Evolutionary conservation across 2,113 vertebrate species (phyloP).

Genomic region (Oxyura jamaicensis): DNA sequence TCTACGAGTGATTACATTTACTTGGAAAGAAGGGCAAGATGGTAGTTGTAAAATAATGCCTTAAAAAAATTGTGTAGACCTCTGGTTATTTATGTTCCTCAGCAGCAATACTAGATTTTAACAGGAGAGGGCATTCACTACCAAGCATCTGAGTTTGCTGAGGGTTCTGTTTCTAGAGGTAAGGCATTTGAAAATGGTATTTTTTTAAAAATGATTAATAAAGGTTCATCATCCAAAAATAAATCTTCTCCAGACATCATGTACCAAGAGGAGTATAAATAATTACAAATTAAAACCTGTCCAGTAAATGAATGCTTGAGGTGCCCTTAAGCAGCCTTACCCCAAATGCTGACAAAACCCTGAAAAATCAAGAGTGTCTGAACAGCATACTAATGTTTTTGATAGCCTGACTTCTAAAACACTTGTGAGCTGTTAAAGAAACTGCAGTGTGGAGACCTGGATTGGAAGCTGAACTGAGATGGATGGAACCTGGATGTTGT

Average conservation of each 20-base stretch:
- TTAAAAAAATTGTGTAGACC: not conserved
- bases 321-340: constrained; percentile 46
- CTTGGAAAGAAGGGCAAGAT: not conserved
- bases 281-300: constrained; percentile 70
- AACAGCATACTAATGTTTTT: constrained; percentile 16
- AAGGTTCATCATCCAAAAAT: constrained; percentile 67
- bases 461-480: not conserved
- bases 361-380: constrained; percentile 45
- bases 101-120: constrained; percentile 40
- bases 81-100: not conserved
- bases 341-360: constrained; percentile 52
- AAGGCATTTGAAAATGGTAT: not conserved
- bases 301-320: constrained; percentile 50
- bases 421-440: not conserved
- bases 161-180: not conserved
- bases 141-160: constrained; percentile 10
- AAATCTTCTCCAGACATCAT: constrained; percentile 69
- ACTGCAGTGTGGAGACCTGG: not conserved
- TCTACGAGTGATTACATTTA: not conserved
- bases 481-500: not conserved
- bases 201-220: constrained; percentile 53
- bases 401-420: not conserved
- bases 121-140: constrained; percentile 75
- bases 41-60: not conserved
- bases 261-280: constrained; percentile 66